phyloP scores from a whole-genome alignment of 2,888 invertebrate species.

The Romanomermis culicivorax region DNA sequence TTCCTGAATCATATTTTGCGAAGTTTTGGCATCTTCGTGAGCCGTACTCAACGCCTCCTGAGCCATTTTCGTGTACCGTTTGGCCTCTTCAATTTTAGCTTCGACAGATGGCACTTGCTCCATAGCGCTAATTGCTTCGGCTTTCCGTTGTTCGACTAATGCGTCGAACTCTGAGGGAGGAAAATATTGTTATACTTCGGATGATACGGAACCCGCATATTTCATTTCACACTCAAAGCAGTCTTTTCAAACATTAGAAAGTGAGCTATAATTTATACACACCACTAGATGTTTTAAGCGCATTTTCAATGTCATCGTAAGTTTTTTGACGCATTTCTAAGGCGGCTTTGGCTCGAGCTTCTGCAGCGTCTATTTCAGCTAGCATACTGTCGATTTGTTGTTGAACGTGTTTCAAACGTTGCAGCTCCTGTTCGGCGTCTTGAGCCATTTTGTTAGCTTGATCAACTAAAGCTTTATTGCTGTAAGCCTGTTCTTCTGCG shows the following conservation, averaged over 20 bases:
- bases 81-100: slow-evolving; percentile 46
- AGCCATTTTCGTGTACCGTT: slow-evolving; percentile 47
- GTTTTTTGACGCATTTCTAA: slow-evolving; percentile 62
- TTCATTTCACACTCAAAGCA: slow-evolving; percentile 8
- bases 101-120: slow-evolving; percentile 52
- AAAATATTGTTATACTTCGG: slow-evolving; percentile 3
- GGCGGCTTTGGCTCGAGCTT: slow-evolving; percentile 53
- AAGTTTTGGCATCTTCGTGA: slow-evolving; percentile 50
- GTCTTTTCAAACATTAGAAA: not conserved
- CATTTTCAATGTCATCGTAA: slow-evolving; percentile 52
- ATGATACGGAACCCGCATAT: slow-evolving; percentile 1
- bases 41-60: slow-evolving; percentile 39
- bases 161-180: slow-evolving; percentile 47
- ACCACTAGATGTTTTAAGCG: too few relatives aligned
- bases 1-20: slow-evolving; percentile 48
- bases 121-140: slow-evolving; percentile 53
- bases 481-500: slow-evolving; percentile 34
- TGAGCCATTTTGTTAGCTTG: slow-evolving; percentile 42
- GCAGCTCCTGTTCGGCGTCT: slow-evolving; percentile 33
- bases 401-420: slow-evolving; percentile 45
- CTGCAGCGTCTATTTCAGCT: slow-evolving; percentile 47
- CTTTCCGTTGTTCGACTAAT: slow-evolving; percentile 58
- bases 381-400: slow-evolving; percentile 55
- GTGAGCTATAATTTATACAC: not conserved
- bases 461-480: slow-evolving; percentile 37